A percentile compares a stretch with the other conserved stretches of the same genome.
Evolutionary conservation across 2,797 vertebrate genomes (phyloP).

Genomic region (Simalia tracyae): DNA sequence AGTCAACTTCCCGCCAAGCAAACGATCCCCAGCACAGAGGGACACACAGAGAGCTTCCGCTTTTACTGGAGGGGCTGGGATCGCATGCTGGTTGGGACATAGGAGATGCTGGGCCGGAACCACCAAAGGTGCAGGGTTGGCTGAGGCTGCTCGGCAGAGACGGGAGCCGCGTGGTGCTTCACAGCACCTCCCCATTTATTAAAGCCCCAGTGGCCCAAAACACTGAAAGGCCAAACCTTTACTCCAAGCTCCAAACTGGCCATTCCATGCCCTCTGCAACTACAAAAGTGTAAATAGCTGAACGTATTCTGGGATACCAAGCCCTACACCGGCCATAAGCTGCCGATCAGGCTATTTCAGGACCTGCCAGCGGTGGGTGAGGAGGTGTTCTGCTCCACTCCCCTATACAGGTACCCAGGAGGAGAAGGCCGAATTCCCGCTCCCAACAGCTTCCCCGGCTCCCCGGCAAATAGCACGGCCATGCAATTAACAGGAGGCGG

Average conservation of each 20-base stretch:
- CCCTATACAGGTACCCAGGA: background rate
- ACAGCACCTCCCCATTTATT: rapidly evolving
- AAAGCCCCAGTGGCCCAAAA: background rate
- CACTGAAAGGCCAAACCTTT: background rate
- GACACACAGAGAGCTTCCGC: background rate
- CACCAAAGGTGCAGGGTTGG: background rate
- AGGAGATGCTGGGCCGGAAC: background rate
- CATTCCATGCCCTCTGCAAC: background rate
- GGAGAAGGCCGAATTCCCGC: background rate
- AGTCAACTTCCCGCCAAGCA: background rate
- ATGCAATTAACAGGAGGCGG: rapidly evolving
- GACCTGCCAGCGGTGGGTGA: background rate
- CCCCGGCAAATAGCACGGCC: too few species aligned
- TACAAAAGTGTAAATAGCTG: background rate
- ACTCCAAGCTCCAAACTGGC: background rate
- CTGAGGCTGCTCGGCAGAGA: background rate
- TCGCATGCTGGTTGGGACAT: background rate
- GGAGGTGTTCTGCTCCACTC: background rate
- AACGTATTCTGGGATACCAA: background rate
- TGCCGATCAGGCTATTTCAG: background rate
- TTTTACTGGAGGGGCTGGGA: background rate
- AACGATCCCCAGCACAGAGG: background rate
- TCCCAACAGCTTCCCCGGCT: too few species aligned
- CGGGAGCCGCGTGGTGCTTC: too few species aligned
- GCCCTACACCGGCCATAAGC: too few species aligned